A percentile compares a stretch with the other conserved stretches of the same genome.
Evolutionary conservation across 2,113 vertebrate genomes (phyloP).

Genomic region (Ochotona princeps): DNA sequence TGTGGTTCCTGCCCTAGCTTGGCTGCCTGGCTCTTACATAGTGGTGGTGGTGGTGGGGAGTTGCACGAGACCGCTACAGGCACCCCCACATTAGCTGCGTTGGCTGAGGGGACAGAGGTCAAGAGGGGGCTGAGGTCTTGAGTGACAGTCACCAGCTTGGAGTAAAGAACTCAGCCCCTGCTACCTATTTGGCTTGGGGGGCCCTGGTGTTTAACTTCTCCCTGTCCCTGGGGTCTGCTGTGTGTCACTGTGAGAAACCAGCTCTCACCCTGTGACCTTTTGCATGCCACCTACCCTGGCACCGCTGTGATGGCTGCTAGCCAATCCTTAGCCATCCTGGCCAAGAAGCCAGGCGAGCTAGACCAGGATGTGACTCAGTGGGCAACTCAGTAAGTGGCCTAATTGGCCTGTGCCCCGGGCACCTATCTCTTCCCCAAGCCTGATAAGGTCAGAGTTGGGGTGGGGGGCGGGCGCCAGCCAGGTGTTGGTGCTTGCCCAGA

Average conservation of each 20-base stretch:
- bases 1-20: not conserved
- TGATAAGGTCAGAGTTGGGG: conserved; percentile 66
- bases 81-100: not conserved
- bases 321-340: not conserved
- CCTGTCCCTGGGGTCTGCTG: not conserved
- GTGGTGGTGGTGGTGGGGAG: too few species aligned
- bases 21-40: not conserved
- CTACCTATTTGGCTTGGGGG: too few species aligned
- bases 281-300: not conserved
- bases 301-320: not conserved
- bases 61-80: not conserved
- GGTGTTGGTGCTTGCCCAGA: conserved; percentile 71
- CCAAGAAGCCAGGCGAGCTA: conserved; percentile 28
- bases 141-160: not conserved
- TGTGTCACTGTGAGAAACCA: not conserved
- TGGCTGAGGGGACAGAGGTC: not conserved
- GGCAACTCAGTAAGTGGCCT: conserved; percentile 52
- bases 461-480: conserved; percentile 68
- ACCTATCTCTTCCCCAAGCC: conserved; percentile 69
- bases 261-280: not conserved
- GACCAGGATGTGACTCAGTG: conserved; percentile 67
- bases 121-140: not conserved
- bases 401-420: conserved; percentile 67
- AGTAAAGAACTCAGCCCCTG: not conserved
- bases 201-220: not conserved